These are phyloP conservation scores for Diorhabda sublineata DNA, from an alignment of 1,140 invertebrate species.

Conservation along the genomic window DNA sequence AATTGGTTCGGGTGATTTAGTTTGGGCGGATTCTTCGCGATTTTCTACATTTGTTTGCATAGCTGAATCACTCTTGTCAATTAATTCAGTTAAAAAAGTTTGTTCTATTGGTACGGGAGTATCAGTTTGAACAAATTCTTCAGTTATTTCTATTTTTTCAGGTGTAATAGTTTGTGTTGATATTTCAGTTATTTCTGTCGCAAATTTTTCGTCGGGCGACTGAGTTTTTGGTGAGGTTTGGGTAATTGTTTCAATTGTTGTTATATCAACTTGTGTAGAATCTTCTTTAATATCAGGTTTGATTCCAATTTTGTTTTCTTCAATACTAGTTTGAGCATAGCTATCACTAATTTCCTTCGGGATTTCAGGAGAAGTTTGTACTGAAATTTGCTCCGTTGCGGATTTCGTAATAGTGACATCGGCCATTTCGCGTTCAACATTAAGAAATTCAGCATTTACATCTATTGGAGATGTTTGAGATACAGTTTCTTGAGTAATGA, in stretches of 20 bases:
- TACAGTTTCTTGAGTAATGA: slow-evolving; percentile 49
- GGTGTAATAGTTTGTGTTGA: slow-evolving; percentile 54
- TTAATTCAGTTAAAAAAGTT: slow-evolving; percentile 48
- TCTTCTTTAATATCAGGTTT: slow-evolving; percentile 40
- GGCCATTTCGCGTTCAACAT: slow-evolving; percentile 15
- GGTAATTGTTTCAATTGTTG: slow-evolving; percentile 33
- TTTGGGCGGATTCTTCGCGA: slow-evolving; percentile 43
- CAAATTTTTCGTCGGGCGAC: slow-evolving; percentile 41
- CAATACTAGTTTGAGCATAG: slow-evolving; percentile 48
- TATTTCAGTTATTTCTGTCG: slow-evolving; percentile 47
- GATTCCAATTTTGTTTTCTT: slow-evolving; percentile 25
- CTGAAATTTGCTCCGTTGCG: slow-evolving; percentile 49
- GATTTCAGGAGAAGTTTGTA: slow-evolving; percentile 58
- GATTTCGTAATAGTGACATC: slow-evolving; percentile 4
- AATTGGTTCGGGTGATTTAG: slow-evolving; percentile 34
- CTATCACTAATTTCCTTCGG: slow-evolving; percentile 45
- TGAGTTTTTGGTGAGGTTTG: slow-evolving; percentile 34
- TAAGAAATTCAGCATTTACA: slow-evolving; percentile 14
- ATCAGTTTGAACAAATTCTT: slow-evolving; percentile 49
- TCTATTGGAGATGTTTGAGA: slow-evolving; percentile 50
- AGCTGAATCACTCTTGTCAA: slow-evolving; percentile 48
- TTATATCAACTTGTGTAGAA: slow-evolving; percentile 41
- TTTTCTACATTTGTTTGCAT: slow-evolving; percentile 43
- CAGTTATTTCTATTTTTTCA: slow-evolving; percentile 37
- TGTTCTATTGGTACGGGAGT: slow-evolving; percentile 47